phyloP scores from a whole-genome alignment of 2,113 vertebrate genomes.

The Girardinichthys multiradiatus region DNA sequence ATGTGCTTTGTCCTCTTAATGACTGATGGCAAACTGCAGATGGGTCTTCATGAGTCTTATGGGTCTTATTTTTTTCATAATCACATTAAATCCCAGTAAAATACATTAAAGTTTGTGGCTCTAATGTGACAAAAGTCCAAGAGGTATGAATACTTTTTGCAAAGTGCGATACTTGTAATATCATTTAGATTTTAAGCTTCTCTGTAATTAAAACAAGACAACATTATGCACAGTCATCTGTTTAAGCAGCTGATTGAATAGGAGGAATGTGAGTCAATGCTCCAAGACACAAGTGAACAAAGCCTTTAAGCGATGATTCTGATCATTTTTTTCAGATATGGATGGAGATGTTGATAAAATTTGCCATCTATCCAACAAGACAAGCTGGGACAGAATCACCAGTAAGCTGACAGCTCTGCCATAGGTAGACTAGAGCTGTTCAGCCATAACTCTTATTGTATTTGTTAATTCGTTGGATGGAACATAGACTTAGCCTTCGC shows the following conservation, averaged over 20 bases:
- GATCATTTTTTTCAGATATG: conserved; percentile 51
- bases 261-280: conserved; percentile 36
- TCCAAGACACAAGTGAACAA: conserved; percentile 37
- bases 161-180: background rate
- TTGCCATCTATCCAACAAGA: conserved; percentile 63
- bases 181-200: conserved; percentile 26
- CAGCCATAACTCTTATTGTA: conserved; percentile 30
- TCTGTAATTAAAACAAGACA: conserved; percentile 53
- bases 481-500: conserved; percentile 22
- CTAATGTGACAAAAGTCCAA: background rate
- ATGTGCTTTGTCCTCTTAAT: background rate
- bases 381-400: conserved; percentile 41
- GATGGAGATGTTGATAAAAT: conserved; percentile 61
- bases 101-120: background rate
- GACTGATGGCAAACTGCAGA: background rate
- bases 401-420: conserved; percentile 32
- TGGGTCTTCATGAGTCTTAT: too few relatives aligned
- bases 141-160: background rate
- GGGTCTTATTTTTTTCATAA: too few relatives aligned
- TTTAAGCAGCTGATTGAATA: conserved; percentile 41
- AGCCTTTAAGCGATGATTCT: conserved; percentile 56
- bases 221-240: conserved; percentile 52
- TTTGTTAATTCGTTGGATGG: conserved; percentile 57
- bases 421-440: conserved; percentile 44
- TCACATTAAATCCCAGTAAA: background rate